Evolutionary conservation across 2,113 vertebrate species (phyloP).

Genomic region (Taxidea taxus): DNA sequence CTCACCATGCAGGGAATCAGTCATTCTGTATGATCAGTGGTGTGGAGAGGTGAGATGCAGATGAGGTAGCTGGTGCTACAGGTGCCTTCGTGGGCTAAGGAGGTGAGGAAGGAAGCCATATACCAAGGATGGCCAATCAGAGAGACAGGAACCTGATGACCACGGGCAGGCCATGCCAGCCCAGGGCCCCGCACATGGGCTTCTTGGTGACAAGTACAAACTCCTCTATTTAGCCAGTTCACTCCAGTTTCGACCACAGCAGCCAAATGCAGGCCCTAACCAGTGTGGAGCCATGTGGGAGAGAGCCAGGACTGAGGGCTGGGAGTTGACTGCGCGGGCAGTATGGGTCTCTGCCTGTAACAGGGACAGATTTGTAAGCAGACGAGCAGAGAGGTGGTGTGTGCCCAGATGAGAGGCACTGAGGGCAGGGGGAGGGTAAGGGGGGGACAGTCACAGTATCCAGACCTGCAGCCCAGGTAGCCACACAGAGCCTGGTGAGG

Average conservation of each 20-base stretch:
- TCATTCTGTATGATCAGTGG: too few relatives aligned
- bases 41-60: not conserved
- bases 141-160: not conserved
- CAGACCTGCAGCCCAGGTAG: not conserved
- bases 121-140: not conserved
- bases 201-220: not conserved
- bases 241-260: not conserved
- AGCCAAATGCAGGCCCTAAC: not conserved
- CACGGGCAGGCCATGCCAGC: not conserved
- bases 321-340: not conserved
- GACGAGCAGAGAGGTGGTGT: not conserved
- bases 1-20: accelerated
- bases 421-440: not conserved
- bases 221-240: not conserved
- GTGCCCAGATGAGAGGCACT: not conserved
- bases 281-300: accelerated
- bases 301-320: not conserved
- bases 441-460: too few relatives aligned
- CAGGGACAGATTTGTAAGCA: not conserved
- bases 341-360: not conserved
- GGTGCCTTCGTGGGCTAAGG: not conserved
- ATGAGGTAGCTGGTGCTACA: not conserved
- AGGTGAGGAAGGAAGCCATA: not conserved
- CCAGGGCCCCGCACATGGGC: too few relatives aligned
- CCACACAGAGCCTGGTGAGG: not conserved